A percentile compares a stretch with the other conserved stretches of the same genome.
Conservation (phyloP, 2,797 vertebrate species). For the Thripadectes ignobilis region DNA sequence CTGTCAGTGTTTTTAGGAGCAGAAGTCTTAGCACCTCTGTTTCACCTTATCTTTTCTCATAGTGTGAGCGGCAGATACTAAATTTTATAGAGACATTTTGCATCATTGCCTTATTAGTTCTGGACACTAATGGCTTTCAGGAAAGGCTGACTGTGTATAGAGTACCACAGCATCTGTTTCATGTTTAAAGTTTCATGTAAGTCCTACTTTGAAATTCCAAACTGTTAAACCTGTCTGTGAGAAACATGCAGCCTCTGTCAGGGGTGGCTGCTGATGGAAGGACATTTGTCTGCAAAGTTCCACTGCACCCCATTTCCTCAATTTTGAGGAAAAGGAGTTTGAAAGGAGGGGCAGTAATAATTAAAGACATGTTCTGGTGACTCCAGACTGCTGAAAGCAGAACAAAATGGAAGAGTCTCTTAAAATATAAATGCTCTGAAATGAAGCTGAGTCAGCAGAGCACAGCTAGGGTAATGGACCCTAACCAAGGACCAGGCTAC, state of each 20-base stretch:
- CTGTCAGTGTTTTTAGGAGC: neutral
- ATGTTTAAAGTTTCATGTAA: neutral
- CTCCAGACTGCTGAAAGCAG: neutral
- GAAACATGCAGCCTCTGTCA: neutral
- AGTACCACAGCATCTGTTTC: neutral
- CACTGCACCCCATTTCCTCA: neutral
- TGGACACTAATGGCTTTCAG: neutral
- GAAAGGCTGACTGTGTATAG: neutral
- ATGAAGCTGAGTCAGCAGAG: neutral
- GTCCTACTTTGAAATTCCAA: neutral
- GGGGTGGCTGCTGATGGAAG: neutral
- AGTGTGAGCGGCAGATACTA: neutral
- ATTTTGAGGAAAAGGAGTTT: neutral
- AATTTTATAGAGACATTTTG: neutral
- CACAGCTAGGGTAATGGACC: neutral
- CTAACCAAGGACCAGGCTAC: neutral
- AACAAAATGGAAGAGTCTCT: neutral
- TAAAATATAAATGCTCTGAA: neutral
- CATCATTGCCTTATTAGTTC: neutral
- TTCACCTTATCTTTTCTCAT: neutral
- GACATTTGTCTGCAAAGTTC: neutral
- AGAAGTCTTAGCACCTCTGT: neutral
- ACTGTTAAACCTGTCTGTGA: neutral
- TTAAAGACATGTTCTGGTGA: neutral
- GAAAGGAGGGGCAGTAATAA: neutral